Evolutionary conservation across 2,888 invertebrate genomes (phyloP).

Genomic region (Neuroscelio doddi): DNA sequence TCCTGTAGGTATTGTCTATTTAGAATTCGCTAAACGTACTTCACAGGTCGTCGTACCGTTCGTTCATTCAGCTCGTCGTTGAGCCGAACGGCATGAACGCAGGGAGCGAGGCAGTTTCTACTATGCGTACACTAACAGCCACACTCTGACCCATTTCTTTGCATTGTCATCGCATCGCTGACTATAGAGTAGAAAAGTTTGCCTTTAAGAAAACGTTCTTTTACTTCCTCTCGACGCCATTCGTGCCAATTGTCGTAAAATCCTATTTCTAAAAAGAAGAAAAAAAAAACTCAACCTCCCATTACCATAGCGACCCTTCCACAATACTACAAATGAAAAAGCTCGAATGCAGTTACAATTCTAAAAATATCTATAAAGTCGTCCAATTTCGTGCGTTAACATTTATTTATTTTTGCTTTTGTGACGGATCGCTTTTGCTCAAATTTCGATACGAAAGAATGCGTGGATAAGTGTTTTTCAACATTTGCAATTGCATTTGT

Average conservation of each 20-base stretch:
- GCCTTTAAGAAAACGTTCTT: background rate
- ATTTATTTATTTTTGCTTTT: no score
- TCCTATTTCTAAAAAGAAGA: no score
- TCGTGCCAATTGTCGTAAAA: background rate
- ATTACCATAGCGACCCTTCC: no score
- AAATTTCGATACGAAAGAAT: no score
- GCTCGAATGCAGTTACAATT: no score
- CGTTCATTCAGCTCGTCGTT: constrained; percentile 37
- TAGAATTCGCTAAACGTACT: constrained; percentile 26
- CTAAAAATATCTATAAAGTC: no score
- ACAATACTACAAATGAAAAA: no score
- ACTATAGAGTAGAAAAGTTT: background rate
- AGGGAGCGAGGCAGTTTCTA: constrained; percentile 39
- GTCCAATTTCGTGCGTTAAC: no score
- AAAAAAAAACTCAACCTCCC: no score
- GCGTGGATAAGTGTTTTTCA: no score
- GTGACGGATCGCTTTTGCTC: no score
- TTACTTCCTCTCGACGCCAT: background rate
- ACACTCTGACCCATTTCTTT: constrained; percentile 46
- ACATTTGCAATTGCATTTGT: no score
- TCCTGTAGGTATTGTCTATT: constrained; percentile 33
- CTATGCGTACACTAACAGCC: constrained; percentile 29
- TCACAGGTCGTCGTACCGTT: constrained; percentile 40
- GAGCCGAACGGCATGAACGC: constrained; percentile 37
- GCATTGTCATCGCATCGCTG: constrained; percentile 27